These are phyloP conservation scores for Ligdia adustata DNA, from an alignment of 2,888 invertebrate species.

Conservation along the genomic window DNA sequence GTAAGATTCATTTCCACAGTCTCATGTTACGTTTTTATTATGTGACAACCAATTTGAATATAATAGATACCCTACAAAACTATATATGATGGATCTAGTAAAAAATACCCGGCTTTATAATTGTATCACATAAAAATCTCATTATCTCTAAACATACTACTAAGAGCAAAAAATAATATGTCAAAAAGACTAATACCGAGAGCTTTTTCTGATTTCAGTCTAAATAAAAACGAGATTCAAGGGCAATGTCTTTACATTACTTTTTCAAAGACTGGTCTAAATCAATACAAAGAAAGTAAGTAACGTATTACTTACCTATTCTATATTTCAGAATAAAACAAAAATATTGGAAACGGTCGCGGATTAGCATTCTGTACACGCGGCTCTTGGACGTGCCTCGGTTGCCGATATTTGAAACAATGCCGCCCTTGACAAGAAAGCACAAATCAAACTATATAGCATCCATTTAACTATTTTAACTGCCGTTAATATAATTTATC, in stretches of 20 bases:
- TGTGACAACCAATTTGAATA: no score
- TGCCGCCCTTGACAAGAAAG: slow-evolving; percentile 67
- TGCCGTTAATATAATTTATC: slow-evolving; percentile 54
- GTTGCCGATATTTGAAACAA: slow-evolving; percentile 74
- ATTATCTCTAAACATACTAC: no score
- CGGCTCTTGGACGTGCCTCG: slow-evolving; percentile 64
- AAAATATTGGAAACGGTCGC: slow-evolving; percentile 69
- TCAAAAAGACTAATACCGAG: no score
- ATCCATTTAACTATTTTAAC: slow-evolving; percentile 57
- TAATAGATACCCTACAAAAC: no score
- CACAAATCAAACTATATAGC: slow-evolving; percentile 69
- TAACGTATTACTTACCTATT: slow-evolving; percentile 50
- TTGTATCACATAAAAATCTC: no score
- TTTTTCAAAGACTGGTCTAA: slow-evolving; percentile 18
- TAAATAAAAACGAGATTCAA: no score
- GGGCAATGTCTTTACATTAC: not conserved
- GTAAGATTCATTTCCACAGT: no score
- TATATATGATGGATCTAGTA: no score
- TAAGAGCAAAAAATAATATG: no score
- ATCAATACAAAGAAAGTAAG: slow-evolving; percentile 49
- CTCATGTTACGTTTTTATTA: no score
- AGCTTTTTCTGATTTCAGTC: no score
- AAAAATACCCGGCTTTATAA: no score
- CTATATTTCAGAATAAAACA: slow-evolving; percentile 47
- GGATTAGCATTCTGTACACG: slow-evolving; percentile 67